Base-by-base conservation (phyloP, 1,140 invertebrate species). In the Yoshiicerus persimilis region DNA sequence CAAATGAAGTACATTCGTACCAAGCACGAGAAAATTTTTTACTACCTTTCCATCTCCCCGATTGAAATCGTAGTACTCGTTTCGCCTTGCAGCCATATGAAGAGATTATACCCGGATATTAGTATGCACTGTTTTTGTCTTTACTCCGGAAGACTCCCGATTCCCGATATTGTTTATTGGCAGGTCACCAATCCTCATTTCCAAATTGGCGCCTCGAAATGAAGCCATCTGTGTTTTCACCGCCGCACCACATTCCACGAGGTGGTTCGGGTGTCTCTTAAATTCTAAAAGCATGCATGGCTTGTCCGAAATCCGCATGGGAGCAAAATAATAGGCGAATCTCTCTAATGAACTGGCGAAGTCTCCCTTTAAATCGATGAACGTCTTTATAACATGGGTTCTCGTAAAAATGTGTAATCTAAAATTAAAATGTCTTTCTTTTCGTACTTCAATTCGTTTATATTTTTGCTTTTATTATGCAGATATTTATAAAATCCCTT, bases 101-200 rank as follows among this genome's bases (percentile, higher is more conserved):
- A n/a, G n/a, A n/a, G n/a, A 80, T 36, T 36, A 80, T 80, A 80
- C 75, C 75, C 75, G 75, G 75, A 80, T 34, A 80, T 80, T 32
- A 77, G n/a, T n/a, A n/a, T n/a, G n/a, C n/a, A n/a, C n/a, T n/a
- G n/a, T n/a, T n/a, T 80, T 80, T 34, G 20, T 56, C 16, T 9
- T 70, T 16, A 23, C 75, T 34, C 75, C 75, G 75, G 32, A 80
- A 80, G 32, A 80, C 36, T 80, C 32, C 30, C 20, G 38, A 80
- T 36, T 23, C 32, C n/a, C n/a, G n/a, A n/a, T n/a, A n/a, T n/a
- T n/a, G n/a, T n/a, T n/a, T n/a, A n/a, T 80, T 80, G 75, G 75
- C 30, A 32, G 32, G 30, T 80, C 10, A 36, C 75, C 75, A 80
- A 80, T 9, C 13, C 64, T n/a, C 27, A 70, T 70, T 70, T 70